Base-by-base conservation (phyloP, 2,113 vertebrate genomes). In the Plecturocebus donacophilus region DNA sequence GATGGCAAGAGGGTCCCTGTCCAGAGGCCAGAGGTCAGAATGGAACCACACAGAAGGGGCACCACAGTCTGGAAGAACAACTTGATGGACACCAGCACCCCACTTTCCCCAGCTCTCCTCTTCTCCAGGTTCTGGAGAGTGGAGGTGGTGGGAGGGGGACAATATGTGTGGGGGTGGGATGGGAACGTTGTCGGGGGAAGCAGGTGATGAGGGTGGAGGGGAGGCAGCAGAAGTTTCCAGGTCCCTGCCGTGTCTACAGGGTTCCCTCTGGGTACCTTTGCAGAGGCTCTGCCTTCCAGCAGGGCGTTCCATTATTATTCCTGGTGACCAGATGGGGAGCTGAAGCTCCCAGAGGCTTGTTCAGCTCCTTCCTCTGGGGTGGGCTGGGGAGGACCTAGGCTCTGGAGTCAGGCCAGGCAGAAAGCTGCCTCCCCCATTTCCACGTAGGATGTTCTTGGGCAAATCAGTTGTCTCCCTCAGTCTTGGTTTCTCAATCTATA, bases 291-390 rank as follows among this genome's bases (percentile, higher is more conserved):
- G n/a, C 56, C 8, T 14, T 20, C 25, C 14, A 3, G 30, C 40
- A 19, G 38, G 4, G 14, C 13, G 0, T 20, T 2, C 42, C 47
- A 4, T 1, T 27, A 3, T 2, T 17, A 12, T 5, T 38, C 49
- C 21, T 14, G 3, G 2, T 30, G 87, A 20, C 38, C 9, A 40
- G 54, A 56, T n/a, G 58, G 54, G 20, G 58, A 49, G 47, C 49
- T 13, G 47, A 35, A 80, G 52, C 42, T 75, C 49, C 2, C 20
- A 61, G 71, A 27, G 6, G 16, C 42, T 38, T 54, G 47, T 25
- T 20, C 19, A n/a, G 76, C 19, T 42, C 17, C 20, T 49, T 56
- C 49, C 16, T 40, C 79, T 40, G 40, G 2, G 66, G 7, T 14
- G 6, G n/a, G 54, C 49, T 66, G 19, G 17, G 54, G 14, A 79